Evolutionary conservation across 2,797 vertebrate species (phyloP), one percentile per base, ranked within the genome.

Genomic region (Gallinago stenura): DNA sequence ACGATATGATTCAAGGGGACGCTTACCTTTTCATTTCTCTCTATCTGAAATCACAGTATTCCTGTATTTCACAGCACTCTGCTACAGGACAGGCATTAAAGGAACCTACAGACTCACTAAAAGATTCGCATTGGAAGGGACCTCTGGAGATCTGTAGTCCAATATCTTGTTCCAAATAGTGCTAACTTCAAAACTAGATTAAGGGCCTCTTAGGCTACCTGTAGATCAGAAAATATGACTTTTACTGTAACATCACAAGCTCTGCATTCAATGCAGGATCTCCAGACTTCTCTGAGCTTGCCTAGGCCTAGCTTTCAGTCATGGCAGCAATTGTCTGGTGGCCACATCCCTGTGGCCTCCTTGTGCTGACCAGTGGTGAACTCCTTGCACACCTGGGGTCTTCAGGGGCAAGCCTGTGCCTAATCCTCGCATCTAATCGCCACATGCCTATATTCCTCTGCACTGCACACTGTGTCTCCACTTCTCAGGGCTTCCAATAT

Each of bases 391-490:
- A 68, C 35, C 33, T 46, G 58, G 7, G 19, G 13, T 51, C 39
- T 71, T 30, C 48, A 66, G 25, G 46, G 31, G 15, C 46, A 80
- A 46, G 26, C 22, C 35, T 17, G 4, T 41, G 50, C 8, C 22
- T 10, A 20, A 25, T 33, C 17, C 33, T 33, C 20, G 8, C 6
- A 57, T 64, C 37, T 12, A 39, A 12, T 41, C 20, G 45, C 3
- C 1, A 1, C 4, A 2, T 35, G 28, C 22, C 10, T 30, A 10
- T 39, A 72, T 46, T 79, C 22, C 9, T 68, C 25, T 9, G 1
- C 37, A 35, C 12, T 15, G 20, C 10, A 37, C 12, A 69, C 30
- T 60, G 10, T 35, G 17, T 16, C 15, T 58, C 53, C 25, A 15
- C 30, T 66, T 50, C 66, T 48, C 61, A 71, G 48, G 20, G 12